phyloP scores from a whole-genome alignment of 2,113 vertebrate genomes.

The Dicerorhinus sumatrensis region DNA sequence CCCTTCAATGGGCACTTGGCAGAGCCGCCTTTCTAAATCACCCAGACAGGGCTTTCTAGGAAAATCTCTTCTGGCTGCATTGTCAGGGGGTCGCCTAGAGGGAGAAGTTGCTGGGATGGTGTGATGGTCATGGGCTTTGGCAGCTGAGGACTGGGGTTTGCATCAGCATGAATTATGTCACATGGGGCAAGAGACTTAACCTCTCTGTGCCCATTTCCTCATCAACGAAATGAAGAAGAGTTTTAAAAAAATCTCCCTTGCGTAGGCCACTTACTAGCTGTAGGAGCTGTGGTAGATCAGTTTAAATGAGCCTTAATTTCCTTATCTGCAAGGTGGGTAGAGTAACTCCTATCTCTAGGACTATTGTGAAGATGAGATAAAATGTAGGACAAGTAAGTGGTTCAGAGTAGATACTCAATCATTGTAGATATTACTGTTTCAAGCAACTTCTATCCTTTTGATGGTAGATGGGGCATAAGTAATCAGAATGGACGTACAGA shows the following conservation, averaged over 20 bases:
- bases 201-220: background rate
- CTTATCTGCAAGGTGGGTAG: background rate
- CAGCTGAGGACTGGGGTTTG: background rate
- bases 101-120: background rate
- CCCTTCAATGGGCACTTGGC: background rate
- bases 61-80: background rate
- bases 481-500: background rate
- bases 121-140: background rate
- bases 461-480: background rate
- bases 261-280: background rate
- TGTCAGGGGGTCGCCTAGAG: background rate
- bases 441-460: background rate
- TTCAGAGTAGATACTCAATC: background rate
- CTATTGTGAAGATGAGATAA: background rate
- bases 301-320: background rate
- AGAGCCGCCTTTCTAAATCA: background rate
- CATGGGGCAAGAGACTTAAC: background rate
- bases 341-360: background rate
- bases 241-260: background rate
- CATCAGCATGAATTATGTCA: background rate
- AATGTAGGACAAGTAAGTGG: background rate
- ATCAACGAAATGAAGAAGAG: background rate
- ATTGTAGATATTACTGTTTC: background rate
- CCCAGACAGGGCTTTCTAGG: constrained; percentile 22
- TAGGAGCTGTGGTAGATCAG: background rate